Conservation (phyloP, 2,113 vertebrate genomes). For the Solea senegalensis region DNA sequence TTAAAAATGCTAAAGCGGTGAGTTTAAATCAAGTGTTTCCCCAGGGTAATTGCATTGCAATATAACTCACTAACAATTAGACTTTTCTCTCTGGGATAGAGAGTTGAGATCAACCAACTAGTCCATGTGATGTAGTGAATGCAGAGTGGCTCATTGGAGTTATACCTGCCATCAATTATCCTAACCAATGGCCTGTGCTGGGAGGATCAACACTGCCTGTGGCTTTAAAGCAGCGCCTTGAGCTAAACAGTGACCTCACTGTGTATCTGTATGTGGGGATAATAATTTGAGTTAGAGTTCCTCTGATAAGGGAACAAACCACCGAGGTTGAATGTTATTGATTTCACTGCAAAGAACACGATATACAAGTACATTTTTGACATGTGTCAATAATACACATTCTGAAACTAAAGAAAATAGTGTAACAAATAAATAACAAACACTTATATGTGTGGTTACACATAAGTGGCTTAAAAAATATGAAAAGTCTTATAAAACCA, state of each 20-base stretch:
- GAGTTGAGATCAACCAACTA: background rate
- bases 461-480: too few relatives aligned
- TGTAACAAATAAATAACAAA: too few relatives aligned
- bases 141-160: constrained; percentile 45
- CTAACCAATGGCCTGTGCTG: constrained; percentile 55
- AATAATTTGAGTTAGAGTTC: too few relatives aligned
- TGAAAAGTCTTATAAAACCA: too few relatives aligned
- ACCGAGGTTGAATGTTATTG: too few relatives aligned
- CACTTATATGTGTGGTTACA: too few relatives aligned
- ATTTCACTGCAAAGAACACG: too few relatives aligned
- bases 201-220: constrained; percentile 35
- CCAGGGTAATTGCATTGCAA: background rate
- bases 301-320: too few relatives aligned
- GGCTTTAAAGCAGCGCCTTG: constrained; percentile 23
- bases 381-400: too few relatives aligned
- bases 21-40: background rate
- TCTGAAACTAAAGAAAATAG: too few relatives aligned
- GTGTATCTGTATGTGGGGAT: background rate
- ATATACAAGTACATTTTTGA: too few relatives aligned
- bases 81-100: background rate
- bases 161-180: constrained; percentile 65
- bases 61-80: background rate
- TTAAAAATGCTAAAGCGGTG: background rate
- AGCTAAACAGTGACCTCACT: constrained; percentile 24
- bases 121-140: constrained; percentile 16